phyloP scores from a whole-genome alignment of 1,140 invertebrate genomes.

The Uloborus diversus region DNA sequence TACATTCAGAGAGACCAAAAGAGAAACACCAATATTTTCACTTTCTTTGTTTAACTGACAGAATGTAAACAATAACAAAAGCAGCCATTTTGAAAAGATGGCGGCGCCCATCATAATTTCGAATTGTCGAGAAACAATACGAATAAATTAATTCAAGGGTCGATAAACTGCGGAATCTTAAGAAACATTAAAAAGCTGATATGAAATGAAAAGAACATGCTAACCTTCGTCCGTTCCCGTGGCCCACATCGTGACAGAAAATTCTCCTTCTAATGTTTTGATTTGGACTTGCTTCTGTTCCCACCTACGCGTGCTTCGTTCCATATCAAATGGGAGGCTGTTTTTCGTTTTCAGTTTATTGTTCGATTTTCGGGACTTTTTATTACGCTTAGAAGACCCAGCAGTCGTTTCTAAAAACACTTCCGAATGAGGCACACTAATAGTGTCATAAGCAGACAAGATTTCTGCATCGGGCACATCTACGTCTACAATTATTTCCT shows the following conservation, averaged over 20 bases:
- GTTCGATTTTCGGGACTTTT: conserved; percentile 64
- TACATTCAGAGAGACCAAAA: no score
- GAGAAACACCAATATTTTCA: no score
- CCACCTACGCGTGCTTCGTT: conserved; percentile 77
- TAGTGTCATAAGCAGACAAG: conserved; percentile 66
- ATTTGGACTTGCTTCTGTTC: conserved; percentile 98
- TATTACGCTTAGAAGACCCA: conserved; percentile 69
- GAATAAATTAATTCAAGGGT: no score
- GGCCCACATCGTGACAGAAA: conserved; percentile 99
- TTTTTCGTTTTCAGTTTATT: conserved; percentile 62
- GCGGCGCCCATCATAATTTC: conserved; percentile 34
- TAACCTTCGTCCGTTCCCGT: conserved; percentile 86
- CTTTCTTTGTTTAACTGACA: no score
- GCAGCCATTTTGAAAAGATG: conserved; percentile 53
- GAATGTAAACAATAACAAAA: no score
- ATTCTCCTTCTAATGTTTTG: conserved; percentile 97
- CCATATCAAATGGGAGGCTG: conserved; percentile 63
- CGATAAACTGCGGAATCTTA: no score
- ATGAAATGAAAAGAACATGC: conserved; percentile 5
- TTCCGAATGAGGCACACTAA: conserved; percentile 75
- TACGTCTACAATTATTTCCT: conserved; percentile 78
- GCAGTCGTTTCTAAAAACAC: conserved; percentile 79
- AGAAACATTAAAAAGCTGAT: no score
- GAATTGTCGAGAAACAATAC: background rate
- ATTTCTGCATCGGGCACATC: conserved; percentile 69